Conservation (phyloP, 2,797 vertebrate genomes). For the Sebastiscus tertius region DNA sequence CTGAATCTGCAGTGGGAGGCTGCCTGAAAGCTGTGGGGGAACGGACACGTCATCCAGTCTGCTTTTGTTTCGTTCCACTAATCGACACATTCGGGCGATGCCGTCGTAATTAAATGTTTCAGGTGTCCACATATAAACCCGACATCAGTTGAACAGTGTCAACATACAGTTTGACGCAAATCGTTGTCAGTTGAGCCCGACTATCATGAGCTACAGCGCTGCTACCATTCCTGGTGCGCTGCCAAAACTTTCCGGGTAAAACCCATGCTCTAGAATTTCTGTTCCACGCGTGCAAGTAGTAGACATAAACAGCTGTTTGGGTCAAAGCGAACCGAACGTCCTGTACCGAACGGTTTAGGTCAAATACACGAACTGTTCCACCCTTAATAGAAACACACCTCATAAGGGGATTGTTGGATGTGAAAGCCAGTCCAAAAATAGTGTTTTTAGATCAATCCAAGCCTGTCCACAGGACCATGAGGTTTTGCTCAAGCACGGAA, state of each 20-base stretch:
- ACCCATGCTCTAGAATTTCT: not conserved
- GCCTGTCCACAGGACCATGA: slow-evolving; percentile 57
- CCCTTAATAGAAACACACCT: not conserved
- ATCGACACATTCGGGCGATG: too few relatives aligned
- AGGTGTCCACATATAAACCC: too few relatives aligned
- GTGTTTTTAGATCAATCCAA: slow-evolving; percentile 54
- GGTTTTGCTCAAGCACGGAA: slow-evolving; percentile 64
- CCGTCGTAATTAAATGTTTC: too few relatives aligned
- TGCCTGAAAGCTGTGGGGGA: too few relatives aligned
- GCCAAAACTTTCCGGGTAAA: not conserved
- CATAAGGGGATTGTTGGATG: slow-evolving; percentile 33
- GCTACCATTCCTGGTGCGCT: not conserved
- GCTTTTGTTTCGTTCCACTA: too few relatives aligned
- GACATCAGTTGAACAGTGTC: not conserved
- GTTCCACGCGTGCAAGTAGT: not conserved
- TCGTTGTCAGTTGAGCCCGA: not conserved
- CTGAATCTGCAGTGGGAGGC: too few relatives aligned
- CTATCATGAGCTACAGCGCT: not conserved
- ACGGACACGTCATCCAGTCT: too few relatives aligned
- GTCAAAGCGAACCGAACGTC: not conserved
- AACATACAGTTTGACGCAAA: not conserved
- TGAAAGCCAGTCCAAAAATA: slow-evolving; percentile 43
- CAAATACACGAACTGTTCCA: not conserved
- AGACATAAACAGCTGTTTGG: not conserved
- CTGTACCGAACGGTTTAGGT: not conserved